Percentiles rank a stretch among this genome's conserved stretches.
Conservation (phyloP, 2,113 vertebrate species). For the Geococcyx californianus region DNA sequence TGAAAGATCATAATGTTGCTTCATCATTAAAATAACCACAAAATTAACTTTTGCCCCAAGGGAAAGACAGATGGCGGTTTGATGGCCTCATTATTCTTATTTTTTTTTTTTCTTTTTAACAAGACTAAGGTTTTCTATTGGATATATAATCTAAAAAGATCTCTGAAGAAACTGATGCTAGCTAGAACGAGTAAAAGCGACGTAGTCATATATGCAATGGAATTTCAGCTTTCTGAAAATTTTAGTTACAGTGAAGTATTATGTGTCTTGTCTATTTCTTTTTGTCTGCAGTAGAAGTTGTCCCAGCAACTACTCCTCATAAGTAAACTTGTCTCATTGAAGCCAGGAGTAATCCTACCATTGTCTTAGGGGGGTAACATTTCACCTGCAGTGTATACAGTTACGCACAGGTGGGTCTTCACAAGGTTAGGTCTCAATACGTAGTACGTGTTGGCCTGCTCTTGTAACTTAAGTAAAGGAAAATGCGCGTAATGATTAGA, state of each 20-base stretch:
- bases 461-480: neutral
- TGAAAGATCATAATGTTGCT: constrained; percentile 70
- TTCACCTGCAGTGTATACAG: neutral
- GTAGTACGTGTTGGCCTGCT: fast-evolving
- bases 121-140: constrained; percentile 45
- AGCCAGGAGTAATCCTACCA: neutral
- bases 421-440: fast-evolving
- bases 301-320: neutral
- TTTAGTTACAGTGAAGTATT: neutral
- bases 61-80: constrained; percentile 70
- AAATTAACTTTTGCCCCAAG: constrained; percentile 72
- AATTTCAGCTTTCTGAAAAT: neutral
- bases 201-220: neutral
- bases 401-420: neutral
- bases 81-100: constrained; percentile 67
- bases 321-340: neutral
- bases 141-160: constrained; percentile 40
- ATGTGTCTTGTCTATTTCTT: fast-evolving
- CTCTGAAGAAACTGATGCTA: constrained; percentile 19
- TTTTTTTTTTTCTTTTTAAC: constrained; percentile 32
- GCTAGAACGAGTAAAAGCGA: neutral
- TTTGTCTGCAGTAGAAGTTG: neutral
- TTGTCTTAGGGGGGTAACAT: neutral
- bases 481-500: neutral
- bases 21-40: constrained; percentile 72